Evolutionary conservation across 2,113 vertebrate genomes (phyloP).

Genomic region (human (Homo sapiens)): GRCh38 chr5:166417501-166418000

Average conservation of each 20-base stretch:
- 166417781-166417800: neutral
- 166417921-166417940: neutral
- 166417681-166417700: neutral
- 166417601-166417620: neutral
- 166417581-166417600: neutral
- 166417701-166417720: neutral
- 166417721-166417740: neutral
- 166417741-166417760: neutral
- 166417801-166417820: neutral
- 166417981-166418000: neutral
- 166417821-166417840: neutral
- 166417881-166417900: neutral
- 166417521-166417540: fast-evolving
- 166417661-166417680: neutral
- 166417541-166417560: neutral
- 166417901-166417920: neutral
- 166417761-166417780: neutral
- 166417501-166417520: neutral
- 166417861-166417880: neutral
- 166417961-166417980: neutral
- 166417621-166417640: neutral
- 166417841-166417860: neutral
- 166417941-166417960: constrained; percentile 11
- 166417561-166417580: neutral
- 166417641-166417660: neutral